Percentiles rank a stretch among this genome's conserved stretches.
Conservation (phyloP, 2,113 vertebrate genomes). For the Plecotus auritus region DNA sequence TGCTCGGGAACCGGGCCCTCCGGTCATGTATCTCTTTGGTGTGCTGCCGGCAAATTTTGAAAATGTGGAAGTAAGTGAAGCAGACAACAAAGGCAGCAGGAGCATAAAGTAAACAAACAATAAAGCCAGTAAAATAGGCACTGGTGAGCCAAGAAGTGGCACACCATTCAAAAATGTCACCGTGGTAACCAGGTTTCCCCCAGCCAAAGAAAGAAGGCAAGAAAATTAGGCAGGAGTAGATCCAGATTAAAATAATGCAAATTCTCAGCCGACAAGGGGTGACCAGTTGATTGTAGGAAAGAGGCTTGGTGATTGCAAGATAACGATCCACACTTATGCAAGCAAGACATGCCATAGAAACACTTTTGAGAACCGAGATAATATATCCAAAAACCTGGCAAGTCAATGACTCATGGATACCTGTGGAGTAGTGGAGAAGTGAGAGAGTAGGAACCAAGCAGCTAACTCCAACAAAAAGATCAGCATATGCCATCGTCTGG, state of each 20-base stretch:
- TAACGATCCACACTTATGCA: constrained; percentile 98
- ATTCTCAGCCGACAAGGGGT: constrained; percentile 94
- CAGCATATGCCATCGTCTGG: constrained; percentile 99
- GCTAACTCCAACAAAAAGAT: constrained; percentile 96
- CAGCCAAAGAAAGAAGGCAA: constrained; percentile 97
- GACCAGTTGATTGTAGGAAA: constrained; percentile 98
- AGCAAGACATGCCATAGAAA: constrained; percentile 98
- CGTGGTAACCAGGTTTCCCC: constrained; percentile 99
- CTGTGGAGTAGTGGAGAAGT: constrained; percentile 93
- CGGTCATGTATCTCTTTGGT: constrained; percentile 97
- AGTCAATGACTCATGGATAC: constrained; percentile 93
- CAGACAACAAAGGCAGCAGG: constrained; percentile 97
- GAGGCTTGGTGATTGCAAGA: constrained; percentile 96
- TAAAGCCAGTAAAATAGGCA: constrained; percentile 96
- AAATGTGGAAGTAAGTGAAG: constrained; percentile 99
- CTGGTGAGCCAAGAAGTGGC: constrained; percentile 97
- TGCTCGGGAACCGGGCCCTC: constrained; percentile 93
- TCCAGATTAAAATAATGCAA: constrained; percentile 96
- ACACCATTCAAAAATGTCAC: constrained; percentile 99
- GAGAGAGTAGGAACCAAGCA: constrained; percentile 97
- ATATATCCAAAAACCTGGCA: constrained; percentile 98
- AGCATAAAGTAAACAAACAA: constrained; percentile 96
- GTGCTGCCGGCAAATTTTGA: constrained; percentile 98
- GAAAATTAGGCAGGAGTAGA: constrained; percentile 95
- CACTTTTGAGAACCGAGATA: constrained; percentile 98